A percentile compares a stretch with the other conserved stretches of the same genome.
These are phyloP conservation scores for Simalia tracyae DNA, from an alignment of 2,797 vertebrate species.

Conservation along the genomic window DNA sequence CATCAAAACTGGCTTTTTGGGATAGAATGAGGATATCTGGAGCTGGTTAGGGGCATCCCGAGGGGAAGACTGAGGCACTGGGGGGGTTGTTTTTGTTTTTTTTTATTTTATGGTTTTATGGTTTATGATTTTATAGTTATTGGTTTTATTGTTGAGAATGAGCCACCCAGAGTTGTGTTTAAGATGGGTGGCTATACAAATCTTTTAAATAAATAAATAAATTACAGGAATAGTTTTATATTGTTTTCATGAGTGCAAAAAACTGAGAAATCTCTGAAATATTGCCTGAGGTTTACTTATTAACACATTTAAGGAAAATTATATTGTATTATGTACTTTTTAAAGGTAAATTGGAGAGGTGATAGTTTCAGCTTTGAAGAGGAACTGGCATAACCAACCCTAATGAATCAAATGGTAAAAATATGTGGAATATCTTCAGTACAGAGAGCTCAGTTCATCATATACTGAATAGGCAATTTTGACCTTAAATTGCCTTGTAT, in stretches of 20 bases:
- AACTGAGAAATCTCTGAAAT: neutral
- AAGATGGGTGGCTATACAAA: neutral
- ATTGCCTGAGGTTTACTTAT: neutral
- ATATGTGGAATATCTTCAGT: neutral
- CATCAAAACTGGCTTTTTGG: neutral
- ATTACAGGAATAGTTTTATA: neutral
- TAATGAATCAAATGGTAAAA: constrained; percentile 1
- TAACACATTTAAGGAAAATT: neutral
- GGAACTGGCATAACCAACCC: neutral
- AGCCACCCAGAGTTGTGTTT: neutral
- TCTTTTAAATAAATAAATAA: neutral
- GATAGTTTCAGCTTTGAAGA: neutral
- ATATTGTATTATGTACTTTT: neutral
- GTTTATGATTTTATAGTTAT: neutral
- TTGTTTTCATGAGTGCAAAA: neutral
- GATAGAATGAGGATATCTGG: neutral
- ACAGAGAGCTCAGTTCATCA: neutral
- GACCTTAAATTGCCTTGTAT: constrained; percentile 50
- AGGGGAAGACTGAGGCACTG: neutral
- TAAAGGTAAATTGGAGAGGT: neutral
- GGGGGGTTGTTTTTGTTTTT: neutral
- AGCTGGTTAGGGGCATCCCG: neutral
- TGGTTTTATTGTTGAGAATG: neutral
- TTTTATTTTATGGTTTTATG: neutral
- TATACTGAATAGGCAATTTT: neutral